phyloP scores from a whole-genome alignment of 2,888 invertebrate genomes.

The Trileptium ribeirensis region DNA sequence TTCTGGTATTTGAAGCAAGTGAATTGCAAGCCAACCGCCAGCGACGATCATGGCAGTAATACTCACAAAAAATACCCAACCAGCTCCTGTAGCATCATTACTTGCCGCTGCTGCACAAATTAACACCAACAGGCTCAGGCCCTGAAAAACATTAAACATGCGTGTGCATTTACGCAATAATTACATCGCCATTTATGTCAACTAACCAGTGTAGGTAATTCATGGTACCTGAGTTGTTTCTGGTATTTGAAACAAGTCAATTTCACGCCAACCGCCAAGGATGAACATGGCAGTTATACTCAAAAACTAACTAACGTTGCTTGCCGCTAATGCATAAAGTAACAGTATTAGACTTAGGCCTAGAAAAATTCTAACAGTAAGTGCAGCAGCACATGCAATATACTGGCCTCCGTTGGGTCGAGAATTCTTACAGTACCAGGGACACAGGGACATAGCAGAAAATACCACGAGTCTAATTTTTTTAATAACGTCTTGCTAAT shows the following conservation, averaged over 20 bases:
- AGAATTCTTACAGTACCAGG: no score
- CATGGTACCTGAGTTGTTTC: background rate
- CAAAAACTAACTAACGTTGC: background rate
- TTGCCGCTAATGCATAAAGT: background rate
- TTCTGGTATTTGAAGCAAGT: background rate
- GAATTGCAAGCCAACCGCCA: background rate
- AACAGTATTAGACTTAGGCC: background rate
- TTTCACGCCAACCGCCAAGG: background rate
- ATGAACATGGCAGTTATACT: background rate
- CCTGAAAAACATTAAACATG: no score
- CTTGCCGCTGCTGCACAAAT: background rate
- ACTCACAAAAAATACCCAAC: background rate
- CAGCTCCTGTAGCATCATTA: background rate
- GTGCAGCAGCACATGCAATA: no score
- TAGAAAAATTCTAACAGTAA: no score
- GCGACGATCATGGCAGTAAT: background rate
- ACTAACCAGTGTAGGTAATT: background rate
- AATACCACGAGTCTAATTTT: no score
- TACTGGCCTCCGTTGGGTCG: no score
- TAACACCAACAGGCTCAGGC: background rate
- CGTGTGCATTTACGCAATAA: no score
- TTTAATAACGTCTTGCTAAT: no score
- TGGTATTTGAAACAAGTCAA: background rate
- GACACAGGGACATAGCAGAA: no score
- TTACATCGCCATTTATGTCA: no score